These are phyloP conservation scores for Argynnis bischoffii DNA, from an alignment of 2,888 invertebrate genomes.

Conservation along the genomic window DNA sequence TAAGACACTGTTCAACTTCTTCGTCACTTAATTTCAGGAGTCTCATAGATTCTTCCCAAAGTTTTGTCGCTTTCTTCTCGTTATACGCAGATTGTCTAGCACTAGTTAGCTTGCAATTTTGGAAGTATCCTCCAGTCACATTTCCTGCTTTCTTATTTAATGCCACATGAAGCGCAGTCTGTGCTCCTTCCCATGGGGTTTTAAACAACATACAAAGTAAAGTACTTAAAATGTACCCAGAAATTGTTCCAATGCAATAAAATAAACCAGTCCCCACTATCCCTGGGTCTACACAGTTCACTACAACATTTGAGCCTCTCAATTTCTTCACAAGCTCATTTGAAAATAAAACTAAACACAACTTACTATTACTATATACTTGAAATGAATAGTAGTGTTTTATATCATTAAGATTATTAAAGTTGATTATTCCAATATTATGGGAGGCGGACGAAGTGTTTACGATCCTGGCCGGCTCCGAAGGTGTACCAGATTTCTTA, in stretches of 20 bases:
- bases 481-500: constrained; percentile 41
- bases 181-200: constrained; percentile 64
- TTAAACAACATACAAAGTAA: constrained; percentile 52
- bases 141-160: constrained; percentile 84
- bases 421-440: constrained; percentile 83
- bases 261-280: constrained; percentile 89
- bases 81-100: constrained; percentile 71
- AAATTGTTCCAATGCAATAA: constrained; percentile 65
- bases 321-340: constrained; percentile 85
- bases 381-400: too few species aligned
- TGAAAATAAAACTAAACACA: constrained; percentile 87
- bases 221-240: constrained; percentile 72
- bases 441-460: constrained; percentile 89
- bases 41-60: constrained; percentile 48
- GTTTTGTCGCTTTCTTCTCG: constrained; percentile 58
- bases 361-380: constrained; percentile 84
- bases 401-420: too few species aligned
- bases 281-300: constrained; percentile 91
- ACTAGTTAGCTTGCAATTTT: constrained; percentile 82
- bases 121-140: constrained; percentile 86
- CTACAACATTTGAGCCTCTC: constrained; percentile 84
- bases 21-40: constrained; percentile 23
- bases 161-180: constrained; percentile 85
- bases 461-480: constrained; percentile 86
- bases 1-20: constrained; percentile 19